Evolutionary conservation across 2,888 invertebrate genomes (phyloP).

Genomic region (Dynastes tityus): DNA sequence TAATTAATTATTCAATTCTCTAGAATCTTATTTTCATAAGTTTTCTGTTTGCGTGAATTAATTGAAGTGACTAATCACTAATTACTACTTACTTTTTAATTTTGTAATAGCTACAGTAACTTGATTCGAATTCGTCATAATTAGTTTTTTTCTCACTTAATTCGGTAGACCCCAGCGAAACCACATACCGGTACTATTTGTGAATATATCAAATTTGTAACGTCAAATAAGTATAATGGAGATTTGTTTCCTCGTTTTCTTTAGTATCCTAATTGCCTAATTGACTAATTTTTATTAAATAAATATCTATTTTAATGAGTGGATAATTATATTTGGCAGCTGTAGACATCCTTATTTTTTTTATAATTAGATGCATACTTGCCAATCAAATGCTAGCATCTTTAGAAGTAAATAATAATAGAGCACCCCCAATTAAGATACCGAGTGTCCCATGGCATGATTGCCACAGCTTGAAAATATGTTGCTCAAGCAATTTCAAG

Average conservation of each 20-base stretch:
- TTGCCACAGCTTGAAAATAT: too few species aligned
- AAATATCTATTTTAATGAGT: background rate
- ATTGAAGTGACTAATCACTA: background rate
- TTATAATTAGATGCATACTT: too few species aligned
- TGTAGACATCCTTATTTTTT: background rate
- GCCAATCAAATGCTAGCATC: too few species aligned
- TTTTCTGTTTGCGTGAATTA: background rate
- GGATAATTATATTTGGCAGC: background rate
- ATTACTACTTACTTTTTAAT: background rate
- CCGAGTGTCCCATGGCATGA: too few species aligned
- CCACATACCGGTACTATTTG: background rate
- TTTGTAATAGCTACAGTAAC: background rate
- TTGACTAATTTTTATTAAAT: constrained; percentile 1
- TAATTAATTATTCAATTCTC: too few species aligned
- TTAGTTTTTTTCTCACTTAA: constrained; percentile 6
- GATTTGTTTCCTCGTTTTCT: background rate
- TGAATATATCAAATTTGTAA: background rate
- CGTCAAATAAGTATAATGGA: background rate
- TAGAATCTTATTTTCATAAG: too few species aligned
- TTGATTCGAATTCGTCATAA: constrained; percentile 6
- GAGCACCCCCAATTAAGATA: too few species aligned
- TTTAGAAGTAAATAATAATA: too few species aligned
- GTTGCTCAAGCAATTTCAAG: too few species aligned
- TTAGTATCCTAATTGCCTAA: background rate
- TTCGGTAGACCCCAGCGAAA: background rate